phyloP scores from a whole-genome alignment of 2,797 vertebrate genomes.

The Pantherophis vulpinus region DNA sequence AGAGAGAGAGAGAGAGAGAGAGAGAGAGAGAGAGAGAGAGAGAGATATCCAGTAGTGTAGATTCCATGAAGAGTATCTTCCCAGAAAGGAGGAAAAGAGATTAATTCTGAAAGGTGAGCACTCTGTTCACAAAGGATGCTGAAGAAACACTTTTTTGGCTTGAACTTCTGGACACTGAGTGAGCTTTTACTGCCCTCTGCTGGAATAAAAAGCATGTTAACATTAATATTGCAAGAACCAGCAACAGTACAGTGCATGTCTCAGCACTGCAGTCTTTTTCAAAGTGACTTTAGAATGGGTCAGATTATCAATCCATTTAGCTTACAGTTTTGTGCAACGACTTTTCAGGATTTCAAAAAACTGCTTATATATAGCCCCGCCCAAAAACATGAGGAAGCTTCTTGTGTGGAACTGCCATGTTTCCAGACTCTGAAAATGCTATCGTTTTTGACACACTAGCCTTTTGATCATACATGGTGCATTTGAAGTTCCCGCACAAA shows the following conservation, averaged over 20 bases:
- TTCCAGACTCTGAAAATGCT: not conserved
- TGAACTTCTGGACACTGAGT: not conserved
- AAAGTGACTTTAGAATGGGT: not conserved
- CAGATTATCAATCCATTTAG: not conserved
- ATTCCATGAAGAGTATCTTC: not conserved
- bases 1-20: not conserved
- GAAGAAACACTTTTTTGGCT: not conserved
- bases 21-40: not conserved
- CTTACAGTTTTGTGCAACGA: not conserved
- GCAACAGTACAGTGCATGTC: not conserved
- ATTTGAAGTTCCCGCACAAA: too few species aligned
- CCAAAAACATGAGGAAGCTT: not conserved
- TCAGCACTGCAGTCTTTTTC: not conserved
- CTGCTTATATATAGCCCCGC: not conserved
- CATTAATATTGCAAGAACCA: not conserved
- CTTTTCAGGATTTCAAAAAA: not conserved
- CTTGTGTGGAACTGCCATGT: not conserved
- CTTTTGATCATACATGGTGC: not conserved
- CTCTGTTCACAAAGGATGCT: not conserved
- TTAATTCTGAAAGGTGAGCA: too few species aligned
- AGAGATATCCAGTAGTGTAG: not conserved
- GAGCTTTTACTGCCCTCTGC: not conserved
- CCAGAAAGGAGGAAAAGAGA: too few species aligned
- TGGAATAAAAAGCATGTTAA: not conserved
- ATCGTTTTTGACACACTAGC: not conserved